Percentiles rank a stretch among this genome's conserved stretches.
phyloP scores from a whole-genome alignment of 2,888 invertebrate genomes.

The Ischnus inquisitorius region DNA sequence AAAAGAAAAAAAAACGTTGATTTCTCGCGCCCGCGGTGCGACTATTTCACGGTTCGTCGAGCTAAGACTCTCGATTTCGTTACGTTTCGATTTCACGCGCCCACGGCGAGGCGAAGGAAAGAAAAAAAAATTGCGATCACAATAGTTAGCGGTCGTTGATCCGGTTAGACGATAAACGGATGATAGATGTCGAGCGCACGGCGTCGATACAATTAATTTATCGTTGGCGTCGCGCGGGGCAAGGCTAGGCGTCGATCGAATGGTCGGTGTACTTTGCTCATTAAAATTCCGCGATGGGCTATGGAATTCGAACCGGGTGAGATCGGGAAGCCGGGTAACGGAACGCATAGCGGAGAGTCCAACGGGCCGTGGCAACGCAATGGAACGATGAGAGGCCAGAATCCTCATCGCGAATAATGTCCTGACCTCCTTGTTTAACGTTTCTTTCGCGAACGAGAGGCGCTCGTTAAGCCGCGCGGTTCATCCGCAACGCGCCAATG shows the following conservation, averaged over 20 bases:
- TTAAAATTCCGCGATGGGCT: constrained; percentile 27
- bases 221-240: background rate
- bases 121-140: background rate
- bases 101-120: background rate
- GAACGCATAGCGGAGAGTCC: constrained; percentile 45
- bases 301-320: constrained; percentile 15
- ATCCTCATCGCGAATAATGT: background rate
- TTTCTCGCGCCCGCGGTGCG: constrained; percentile 17
- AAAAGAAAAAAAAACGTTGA: constrained; percentile 12
- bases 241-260: constrained; percentile 22
- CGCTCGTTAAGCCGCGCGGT: background rate
- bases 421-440: constrained; percentile 11
- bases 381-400: constrained; percentile 8
- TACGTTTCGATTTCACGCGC: constrained; percentile 22
- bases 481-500: too few species aligned
- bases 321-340: constrained; percentile 40
- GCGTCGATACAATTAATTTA: background rate
- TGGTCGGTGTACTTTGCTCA: background rate
- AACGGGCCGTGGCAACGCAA: constrained; percentile 39
- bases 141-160: constrained; percentile 11
- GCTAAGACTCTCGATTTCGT: constrained; percentile 29
- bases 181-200: background rate
- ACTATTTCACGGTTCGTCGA: constrained; percentile 10
- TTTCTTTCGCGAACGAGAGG: background rate
- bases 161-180: background rate